These are phyloP conservation scores for Catocala sponsa DNA, from an alignment of 2,888 invertebrate species.

Conservation along the genomic window DNA sequence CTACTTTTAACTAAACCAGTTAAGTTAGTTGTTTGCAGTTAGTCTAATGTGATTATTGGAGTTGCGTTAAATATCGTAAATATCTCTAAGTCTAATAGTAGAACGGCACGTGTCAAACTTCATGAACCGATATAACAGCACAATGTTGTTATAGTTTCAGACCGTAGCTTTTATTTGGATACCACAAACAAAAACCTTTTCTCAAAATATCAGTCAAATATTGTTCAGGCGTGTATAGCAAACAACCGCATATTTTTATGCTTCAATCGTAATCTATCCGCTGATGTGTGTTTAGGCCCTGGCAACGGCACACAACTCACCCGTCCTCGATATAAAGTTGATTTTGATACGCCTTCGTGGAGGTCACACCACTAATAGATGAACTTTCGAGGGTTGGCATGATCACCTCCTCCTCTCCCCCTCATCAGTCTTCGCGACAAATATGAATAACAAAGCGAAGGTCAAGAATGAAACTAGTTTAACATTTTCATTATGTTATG, in stretches of 20 bases:
- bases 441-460: slow-evolving; percentile 34
- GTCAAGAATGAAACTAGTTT: slow-evolving; percentile 34
- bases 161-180: neutral
- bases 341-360: slow-evolving; percentile 44
- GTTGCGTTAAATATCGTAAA: too few species aligned
- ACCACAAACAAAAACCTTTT: slow-evolving; percentile 3
- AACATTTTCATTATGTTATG: slow-evolving; percentile 43
- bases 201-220: slow-evolving; percentile 6
- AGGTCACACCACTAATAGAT: slow-evolving; percentile 25
- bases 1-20: too few species aligned
- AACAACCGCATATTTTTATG: slow-evolving; percentile 19
- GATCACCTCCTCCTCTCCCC: neutral
- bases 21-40: too few species aligned
- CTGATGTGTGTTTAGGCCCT: slow-evolving; percentile 47
- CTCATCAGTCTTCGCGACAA: slow-evolving; percentile 34
- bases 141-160: neutral
- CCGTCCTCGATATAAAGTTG: slow-evolving; percentile 53
- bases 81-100: too few species aligned
- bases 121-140: too few species aligned
- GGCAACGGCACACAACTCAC: slow-evolving; percentile 40
- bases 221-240: neutral
- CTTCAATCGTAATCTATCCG: slow-evolving; percentile 25
- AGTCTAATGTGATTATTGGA: too few species aligned
- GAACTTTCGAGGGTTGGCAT: slow-evolving; percentile 47
- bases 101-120: too few species aligned